Conservation (phyloP, 2,113 vertebrate species). For the Oryzias javanicus region DNA sequence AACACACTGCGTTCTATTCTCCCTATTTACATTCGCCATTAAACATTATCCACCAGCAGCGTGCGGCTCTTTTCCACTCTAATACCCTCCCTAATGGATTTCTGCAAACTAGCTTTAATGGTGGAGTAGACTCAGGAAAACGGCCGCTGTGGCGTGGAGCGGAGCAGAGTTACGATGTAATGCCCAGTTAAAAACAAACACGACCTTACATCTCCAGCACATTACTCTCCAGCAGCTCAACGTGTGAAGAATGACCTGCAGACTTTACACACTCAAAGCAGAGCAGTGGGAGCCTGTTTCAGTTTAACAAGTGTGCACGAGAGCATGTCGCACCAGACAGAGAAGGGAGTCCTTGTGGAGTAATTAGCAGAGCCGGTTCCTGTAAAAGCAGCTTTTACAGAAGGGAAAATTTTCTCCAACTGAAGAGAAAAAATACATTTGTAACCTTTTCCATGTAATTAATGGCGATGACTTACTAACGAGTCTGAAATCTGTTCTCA, state of each 20-base stretch:
- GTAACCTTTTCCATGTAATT: slow-evolving; percentile 30
- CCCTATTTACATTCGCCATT: slow-evolving; percentile 42
- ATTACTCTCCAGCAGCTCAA: slow-evolving; percentile 47
- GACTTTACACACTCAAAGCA: slow-evolving; percentile 59
- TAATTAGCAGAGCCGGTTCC: slow-evolving; percentile 58
- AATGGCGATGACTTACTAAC: slow-evolving; percentile 30
- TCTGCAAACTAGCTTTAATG: slow-evolving; percentile 38
- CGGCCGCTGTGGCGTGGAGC: slow-evolving; percentile 8
- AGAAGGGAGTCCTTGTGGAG: slow-evolving; percentile 29
- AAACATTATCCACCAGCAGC: slow-evolving; percentile 35
- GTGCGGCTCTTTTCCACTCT: slow-evolving; percentile 28
- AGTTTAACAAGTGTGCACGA: slow-evolving; percentile 58
- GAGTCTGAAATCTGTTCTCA: slow-evolving; percentile 33
- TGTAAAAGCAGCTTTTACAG: slow-evolving; percentile 51
- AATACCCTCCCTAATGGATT: slow-evolving; percentile 38
- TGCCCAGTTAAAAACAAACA: slow-evolving; percentile 58
- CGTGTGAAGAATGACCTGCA: slow-evolving; percentile 54
- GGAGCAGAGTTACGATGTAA: slow-evolving; percentile 39
- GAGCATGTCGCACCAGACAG: background rate
- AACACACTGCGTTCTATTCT: slow-evolving; percentile 8
- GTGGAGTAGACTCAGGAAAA: slow-evolving; percentile 40
- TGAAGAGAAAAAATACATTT: slow-evolving; percentile 1
- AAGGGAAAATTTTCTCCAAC: slow-evolving; percentile 10
- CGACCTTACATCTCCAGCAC: slow-evolving; percentile 26
- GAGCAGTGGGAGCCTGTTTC: slow-evolving; percentile 56